Evolutionary conservation across 2,888 invertebrate species (phyloP).

Genomic region (Lasioglossum oenotherae): DNA sequence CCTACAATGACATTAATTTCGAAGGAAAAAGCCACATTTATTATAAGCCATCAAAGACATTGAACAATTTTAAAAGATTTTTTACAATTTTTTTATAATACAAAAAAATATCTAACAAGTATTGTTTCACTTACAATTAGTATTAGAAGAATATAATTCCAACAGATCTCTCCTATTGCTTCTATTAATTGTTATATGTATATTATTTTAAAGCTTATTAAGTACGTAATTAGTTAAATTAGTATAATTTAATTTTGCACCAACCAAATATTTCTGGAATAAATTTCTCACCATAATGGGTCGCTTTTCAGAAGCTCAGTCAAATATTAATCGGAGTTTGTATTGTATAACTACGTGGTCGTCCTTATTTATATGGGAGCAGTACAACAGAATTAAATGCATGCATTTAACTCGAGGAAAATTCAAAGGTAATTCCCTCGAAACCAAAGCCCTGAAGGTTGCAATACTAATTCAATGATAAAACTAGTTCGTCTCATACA

Average conservation of each 20-base stretch:
- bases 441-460: background rate
- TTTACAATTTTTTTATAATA: background rate
- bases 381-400: background rate
- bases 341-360: background rate
- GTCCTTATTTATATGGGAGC: background rate
- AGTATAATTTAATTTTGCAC: background rate
- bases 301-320: background rate
- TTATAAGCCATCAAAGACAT: background rate
- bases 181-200: background rate
- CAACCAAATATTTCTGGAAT: background rate
- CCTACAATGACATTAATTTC: background rate
- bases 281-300: background rate
- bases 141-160: background rate
- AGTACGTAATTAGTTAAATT: background rate
- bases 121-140: background rate
- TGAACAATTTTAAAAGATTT: background rate
- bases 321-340: background rate
- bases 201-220: background rate
- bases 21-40: background rate
- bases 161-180: background rate
- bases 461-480: background rate
- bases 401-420: background rate
- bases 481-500: background rate
- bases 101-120: background rate
- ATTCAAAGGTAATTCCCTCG: background rate